Evolutionary conservation across 2,888 invertebrate species (phyloP), one percentile per base, ranked within the genome.

Genomic region (Trimorus sp.): DNA sequence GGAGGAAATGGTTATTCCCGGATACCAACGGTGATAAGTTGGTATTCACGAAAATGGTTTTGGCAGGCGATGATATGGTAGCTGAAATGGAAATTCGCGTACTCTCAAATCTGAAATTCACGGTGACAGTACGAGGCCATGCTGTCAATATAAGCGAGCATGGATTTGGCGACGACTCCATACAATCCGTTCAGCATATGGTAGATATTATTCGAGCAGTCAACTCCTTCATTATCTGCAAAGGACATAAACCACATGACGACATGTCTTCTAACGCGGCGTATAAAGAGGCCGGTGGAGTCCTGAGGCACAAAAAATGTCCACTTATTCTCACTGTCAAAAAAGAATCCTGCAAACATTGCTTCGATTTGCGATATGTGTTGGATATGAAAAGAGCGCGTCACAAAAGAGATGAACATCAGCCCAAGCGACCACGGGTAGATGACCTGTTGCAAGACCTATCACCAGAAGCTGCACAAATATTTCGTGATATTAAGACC

Each of bases 1-100:
- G 58, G 58, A n/a, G 58, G 7, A 58, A 7, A 58, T 58, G 58
- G 58, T 8, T 7, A 14, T 40, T 58, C 6, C 40, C 58, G 8
- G n/a, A 14, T 58, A 14, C 8, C 8, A 8, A 14, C n/a, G 3
- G n/a, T 5, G 40, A 38, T 8, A 58, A 58, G n/a, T 14, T 58
- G 36, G 14, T 11, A 1, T 60, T 60, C 12, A 60, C 42, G 16
- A 42, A 60, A 45, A 45, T 60, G 42, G 26, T 45, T 7, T 45
- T 26, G 8, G 45, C 26, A 48, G 12, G 12, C 11, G 42, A 60
- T 12, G 45, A 45, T 11, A 26, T 60, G 1, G 26, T 45, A 26
- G 15, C 60, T 16, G 16, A 60, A 12, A 42, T 9, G 16, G 60
- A 60, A 26, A 60, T 60, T 12, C 4, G 11, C 15, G 16, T 60